Evolutionary conservation across 2,888 invertebrate genomes (phyloP), one percentile per base, ranked within the genome.

Genomic region (Loripinus fragilis): DNA sequence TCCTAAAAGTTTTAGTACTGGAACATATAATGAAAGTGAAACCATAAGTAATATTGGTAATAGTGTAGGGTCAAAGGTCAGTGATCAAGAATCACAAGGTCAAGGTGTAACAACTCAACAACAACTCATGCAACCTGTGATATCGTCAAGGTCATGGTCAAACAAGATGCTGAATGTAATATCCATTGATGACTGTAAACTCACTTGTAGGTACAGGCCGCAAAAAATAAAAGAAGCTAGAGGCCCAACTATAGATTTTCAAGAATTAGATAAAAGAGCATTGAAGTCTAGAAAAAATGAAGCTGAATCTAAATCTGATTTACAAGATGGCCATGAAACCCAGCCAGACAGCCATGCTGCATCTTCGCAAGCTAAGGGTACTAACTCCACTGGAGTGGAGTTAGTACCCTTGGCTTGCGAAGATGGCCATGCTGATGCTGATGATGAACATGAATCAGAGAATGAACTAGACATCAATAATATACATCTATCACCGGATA

Each of bases 111-210:
- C 42, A 30, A 77, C 71, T 3, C 64, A 42, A 23, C 64, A 42
- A 23, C 72, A 80, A 23, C 48, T 71, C 38, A 33, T 83, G 65
- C 80, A 83, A 55, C 84, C 77, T 30, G 76, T 80, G 65, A 81
- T 90, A 30, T 78, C 84, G 0, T 78, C 83, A 35, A 74, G 88
- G 25, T 90, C 89, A 50, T 83, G 74, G 55, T 89, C 89, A 35
- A 90, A 90, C 71, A 76, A 76, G 72, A 86, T 89, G 74, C 71
- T 90, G 7, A 89, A 89, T 78, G 86, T 89, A 0, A 86, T 89
- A 20, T 87, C 90, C 15, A 88, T 89, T n/a, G 90, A 90, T 71
- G 90, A 90, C 78, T 90, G 90, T 73, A 89, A 88, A 76, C 76
- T 87, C 48, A 77, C 83, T 17, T 83, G 85, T 71, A 74, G 87